Evolutionary conservation across 2,888 invertebrate species (phyloP).

Genomic region (Pyrgus malvae): DNA sequence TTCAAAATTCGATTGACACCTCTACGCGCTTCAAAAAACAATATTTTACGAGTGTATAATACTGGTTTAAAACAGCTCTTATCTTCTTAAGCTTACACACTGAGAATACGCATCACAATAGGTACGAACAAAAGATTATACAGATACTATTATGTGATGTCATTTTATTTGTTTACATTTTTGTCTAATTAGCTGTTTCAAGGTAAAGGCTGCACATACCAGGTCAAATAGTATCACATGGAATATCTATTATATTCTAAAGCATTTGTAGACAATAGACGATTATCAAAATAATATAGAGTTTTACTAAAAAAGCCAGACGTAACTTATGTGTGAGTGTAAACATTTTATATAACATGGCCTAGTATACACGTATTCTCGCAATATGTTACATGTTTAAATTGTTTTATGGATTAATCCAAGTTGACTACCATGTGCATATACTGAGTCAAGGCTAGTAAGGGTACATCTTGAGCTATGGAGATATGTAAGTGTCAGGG

Average conservation of each 20-base stretch:
- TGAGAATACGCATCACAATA: conserved; percentile 4
- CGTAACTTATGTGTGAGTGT: background rate
- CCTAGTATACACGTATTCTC: too few species aligned
- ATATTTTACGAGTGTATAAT: too few species aligned
- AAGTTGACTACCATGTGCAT: too few species aligned
- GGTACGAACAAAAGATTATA: background rate
- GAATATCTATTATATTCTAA: background rate
- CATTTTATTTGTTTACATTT: background rate
- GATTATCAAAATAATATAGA: background rate
- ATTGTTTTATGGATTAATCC: too few species aligned
- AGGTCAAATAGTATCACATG: background rate
- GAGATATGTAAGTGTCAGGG: too few species aligned
- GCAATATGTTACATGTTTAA: too few species aligned
- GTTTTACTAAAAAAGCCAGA: background rate
- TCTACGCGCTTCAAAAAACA: too few species aligned
- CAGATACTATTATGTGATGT: background rate
- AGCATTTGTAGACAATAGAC: background rate
- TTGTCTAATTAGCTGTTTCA: conserved; percentile 8
- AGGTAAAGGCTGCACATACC: background rate
- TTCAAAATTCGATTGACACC: too few species aligned
- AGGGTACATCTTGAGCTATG: too few species aligned
- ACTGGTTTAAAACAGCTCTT: background rate
- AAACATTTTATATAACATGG: background rate
- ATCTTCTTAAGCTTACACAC: background rate
- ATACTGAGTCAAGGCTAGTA: too few species aligned